Conservation (phyloP, 2,113 vertebrate species). For the Pongo abelii region DNA sequence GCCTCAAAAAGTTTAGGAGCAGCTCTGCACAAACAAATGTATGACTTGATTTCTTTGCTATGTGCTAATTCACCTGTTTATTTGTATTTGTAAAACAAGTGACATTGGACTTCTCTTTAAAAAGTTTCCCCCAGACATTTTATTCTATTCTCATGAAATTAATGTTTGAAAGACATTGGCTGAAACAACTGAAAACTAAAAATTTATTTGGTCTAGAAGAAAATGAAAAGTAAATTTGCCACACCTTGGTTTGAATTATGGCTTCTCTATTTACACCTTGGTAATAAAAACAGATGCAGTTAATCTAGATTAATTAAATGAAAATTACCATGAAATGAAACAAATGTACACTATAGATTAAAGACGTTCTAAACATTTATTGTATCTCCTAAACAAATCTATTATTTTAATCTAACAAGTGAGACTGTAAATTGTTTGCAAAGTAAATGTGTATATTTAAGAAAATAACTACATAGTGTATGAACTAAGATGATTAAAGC, state of each 20-base stretch:
- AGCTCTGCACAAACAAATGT: conserved; percentile 15
- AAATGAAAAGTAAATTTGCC: background rate
- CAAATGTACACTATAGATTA: background rate
- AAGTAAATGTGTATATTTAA: background rate
- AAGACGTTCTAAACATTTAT: background rate
- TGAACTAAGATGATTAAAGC: background rate
- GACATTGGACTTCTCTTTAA: background rate
- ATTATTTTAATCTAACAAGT: background rate
- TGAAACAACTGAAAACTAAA: conserved; percentile 18
- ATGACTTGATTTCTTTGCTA: background rate
- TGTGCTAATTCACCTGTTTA: background rate
- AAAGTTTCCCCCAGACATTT: background rate
- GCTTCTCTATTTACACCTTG: background rate
- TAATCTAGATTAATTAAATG: background rate
- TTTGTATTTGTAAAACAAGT: conserved; percentile 31
- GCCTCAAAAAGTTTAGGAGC: background rate
- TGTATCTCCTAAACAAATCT: background rate
- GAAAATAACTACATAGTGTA: background rate
- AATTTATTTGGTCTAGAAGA: background rate
- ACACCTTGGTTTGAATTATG: background rate
- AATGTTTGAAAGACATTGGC: background rate
- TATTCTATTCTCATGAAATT: conserved; percentile 1
- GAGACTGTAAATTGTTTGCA: background rate
- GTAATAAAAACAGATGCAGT: conserved; percentile 11
- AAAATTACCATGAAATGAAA: conserved; percentile 1